Base-by-base conservation (phyloP, 1,140 invertebrate genomes). In the Polypedilum vanderplanki region DNA sequence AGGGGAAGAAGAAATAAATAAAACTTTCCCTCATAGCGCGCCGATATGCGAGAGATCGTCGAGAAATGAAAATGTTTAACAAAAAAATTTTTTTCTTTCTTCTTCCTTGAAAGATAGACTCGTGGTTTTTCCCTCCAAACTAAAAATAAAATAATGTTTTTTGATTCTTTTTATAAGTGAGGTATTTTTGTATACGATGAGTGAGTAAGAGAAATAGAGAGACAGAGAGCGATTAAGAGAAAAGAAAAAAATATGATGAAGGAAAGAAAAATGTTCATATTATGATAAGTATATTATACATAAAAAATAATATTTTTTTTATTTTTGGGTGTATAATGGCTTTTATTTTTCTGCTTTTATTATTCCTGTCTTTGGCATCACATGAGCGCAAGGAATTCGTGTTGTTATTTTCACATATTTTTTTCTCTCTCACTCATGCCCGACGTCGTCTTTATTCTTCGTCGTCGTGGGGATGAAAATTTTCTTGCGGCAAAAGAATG, bases 101-200 rank as follows among this genome's bases (percentile, higher is more conserved):
- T 70, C 65, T 17, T 70, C 17, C 46, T 12, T 15, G 46, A 57
- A 7, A 57, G 65, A 70, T 17, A 70, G 17, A 20, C 65, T 70
- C 65, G 65, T 70, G 65, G 65, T 18, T 70, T 57, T 70, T 70
- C 65, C 65, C 65, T 70, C 20, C 65, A 70, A 70, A 70, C 65
- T 70, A 70, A 20, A 70, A 70, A 70, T 70, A 70, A 18, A 70
- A 70, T 22, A 70, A 70, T 70, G 20, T 20, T 70, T 70, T 70
- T 70, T 70, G 65, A 70, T 70, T 70, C 20, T 70, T 70, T 70
- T 70, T 70, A 20, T 70, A 70, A 70, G 65, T 70, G 20, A 70
- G 20, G 65, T 70, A 70, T 70, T 70, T 70, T 70, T 70, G 65
- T 70, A 33, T 33, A 70, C 17, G 46, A 12, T n/a, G 46, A 57